Evolutionary conservation across 2,797 vertebrate genomes (phyloP).

Genomic region (Chaenodraco wilsoni): DNA sequence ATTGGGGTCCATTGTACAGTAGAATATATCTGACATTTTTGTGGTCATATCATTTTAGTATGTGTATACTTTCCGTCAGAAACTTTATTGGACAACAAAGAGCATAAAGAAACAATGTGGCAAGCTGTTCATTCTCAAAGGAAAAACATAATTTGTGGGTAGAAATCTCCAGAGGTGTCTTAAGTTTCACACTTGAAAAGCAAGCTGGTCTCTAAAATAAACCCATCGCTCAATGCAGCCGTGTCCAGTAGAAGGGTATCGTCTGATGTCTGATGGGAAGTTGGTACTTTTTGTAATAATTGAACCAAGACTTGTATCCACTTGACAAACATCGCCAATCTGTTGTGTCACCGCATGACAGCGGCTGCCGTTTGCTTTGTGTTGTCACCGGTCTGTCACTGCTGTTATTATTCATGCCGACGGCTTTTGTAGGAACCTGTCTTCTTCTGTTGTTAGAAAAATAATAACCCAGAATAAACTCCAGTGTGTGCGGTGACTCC

Average conservation of each 20-base stretch:
- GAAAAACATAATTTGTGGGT: not conserved
- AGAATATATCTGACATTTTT: not conserved
- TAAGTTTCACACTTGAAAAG: not conserved
- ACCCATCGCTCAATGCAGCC: not conserved
- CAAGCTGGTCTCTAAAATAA: not conserved
- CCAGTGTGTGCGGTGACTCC: conserved; percentile 37
- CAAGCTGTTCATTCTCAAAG: not conserved
- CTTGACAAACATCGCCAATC: conserved; percentile 8
- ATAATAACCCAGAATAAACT: conserved; percentile 54
- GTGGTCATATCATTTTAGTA: not conserved
- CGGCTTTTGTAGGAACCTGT: conserved; percentile 36
- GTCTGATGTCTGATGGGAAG: conserved; percentile 13
- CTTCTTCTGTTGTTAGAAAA: conserved; percentile 46
- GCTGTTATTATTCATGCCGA: conserved; percentile 38
- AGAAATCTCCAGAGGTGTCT: not conserved
- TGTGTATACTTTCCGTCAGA: not conserved
- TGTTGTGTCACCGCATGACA: conserved; percentile 13
- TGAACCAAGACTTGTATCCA: conserved; percentile 2
- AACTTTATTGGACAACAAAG: not conserved
- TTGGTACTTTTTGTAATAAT: conserved; percentile 9
- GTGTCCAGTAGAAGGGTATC: not conserved
- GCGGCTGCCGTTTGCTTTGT: conserved; percentile 33
- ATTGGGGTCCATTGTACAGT: not conserved
- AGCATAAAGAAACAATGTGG: not conserved
- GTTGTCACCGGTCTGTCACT: conserved; percentile 41